Conservation (phyloP, 1,140 invertebrate species). For the Helicoverpa armigera region DNA sequence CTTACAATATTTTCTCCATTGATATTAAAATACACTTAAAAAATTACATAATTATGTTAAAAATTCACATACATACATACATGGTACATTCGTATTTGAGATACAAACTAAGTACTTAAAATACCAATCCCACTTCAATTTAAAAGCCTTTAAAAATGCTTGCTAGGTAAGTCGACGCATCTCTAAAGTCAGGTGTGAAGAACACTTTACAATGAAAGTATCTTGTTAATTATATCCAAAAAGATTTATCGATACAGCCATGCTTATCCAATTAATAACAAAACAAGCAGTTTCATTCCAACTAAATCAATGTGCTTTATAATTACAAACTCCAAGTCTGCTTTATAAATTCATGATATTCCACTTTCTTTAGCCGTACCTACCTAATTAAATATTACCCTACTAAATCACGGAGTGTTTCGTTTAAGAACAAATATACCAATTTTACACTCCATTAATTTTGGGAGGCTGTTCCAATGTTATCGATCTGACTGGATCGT, state of each 20-base stretch:
- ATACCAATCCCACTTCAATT: too few relatives aligned
- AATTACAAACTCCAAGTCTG: slow-evolving; percentile 29
- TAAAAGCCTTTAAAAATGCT: too few relatives aligned
- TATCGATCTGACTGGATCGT: not conserved
- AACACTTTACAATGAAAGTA: slow-evolving; percentile 6
- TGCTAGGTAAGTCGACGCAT: too few relatives aligned
- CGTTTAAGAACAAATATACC: slow-evolving; percentile 54
- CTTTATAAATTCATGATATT: slow-evolving; percentile 33
- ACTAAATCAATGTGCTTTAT: slow-evolving; percentile 42
- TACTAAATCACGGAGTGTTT: slow-evolving; percentile 56
- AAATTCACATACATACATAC: too few relatives aligned
- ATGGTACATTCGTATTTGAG: too few relatives aligned
- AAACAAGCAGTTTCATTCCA: slow-evolving; percentile 28
- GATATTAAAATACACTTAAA: too few relatives aligned
- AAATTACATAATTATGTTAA: too few relatives aligned
- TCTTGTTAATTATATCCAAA: slow-evolving; percentile 8
- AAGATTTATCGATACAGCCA: slow-evolving; percentile 7
- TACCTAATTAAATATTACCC: slow-evolving; percentile 53
- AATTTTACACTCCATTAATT: slow-evolving; percentile 63
- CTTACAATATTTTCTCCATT: too few relatives aligned
- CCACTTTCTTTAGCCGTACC: slow-evolving; percentile 18
- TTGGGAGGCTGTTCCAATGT: slow-evolving; percentile 50
- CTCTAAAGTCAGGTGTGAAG: too few relatives aligned
- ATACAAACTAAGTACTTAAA: too few relatives aligned
- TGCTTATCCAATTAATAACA: slow-evolving; percentile 27